These are phyloP conservation scores for Drosophila multiciliata DNA, from an alignment of 2,888 invertebrate species.

Conservation along the genomic window DNA sequence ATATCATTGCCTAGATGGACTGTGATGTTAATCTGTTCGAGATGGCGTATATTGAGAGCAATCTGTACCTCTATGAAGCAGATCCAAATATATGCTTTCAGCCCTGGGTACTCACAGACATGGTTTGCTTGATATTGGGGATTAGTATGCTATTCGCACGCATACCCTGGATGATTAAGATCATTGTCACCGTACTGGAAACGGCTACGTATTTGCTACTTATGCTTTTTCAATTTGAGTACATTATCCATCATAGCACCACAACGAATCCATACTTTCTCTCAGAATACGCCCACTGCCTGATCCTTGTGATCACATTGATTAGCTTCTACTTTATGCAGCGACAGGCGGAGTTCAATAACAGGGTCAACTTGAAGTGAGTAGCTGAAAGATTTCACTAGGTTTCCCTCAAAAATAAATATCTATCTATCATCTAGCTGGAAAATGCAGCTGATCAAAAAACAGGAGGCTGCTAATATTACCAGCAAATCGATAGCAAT, in stretches of 20 bases:
- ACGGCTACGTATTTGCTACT: constrained; percentile 88
- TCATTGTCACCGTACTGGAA: constrained; percentile 86
- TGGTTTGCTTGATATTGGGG: constrained; percentile 86
- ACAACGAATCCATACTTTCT: constrained; percentile 89
- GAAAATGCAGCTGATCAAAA: constrained; percentile 89
- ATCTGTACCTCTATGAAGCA: constrained; percentile 48
- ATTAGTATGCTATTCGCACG: constrained; percentile 93
- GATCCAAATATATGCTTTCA: constrained; percentile 69
- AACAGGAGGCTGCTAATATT: constrained; percentile 92
- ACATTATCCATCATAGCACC: constrained; percentile 87
- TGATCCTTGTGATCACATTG: constrained; percentile 90
- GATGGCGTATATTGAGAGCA: constrained; percentile 39
- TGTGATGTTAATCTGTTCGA: constrained; percentile 46
- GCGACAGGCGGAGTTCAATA: constrained; percentile 94
- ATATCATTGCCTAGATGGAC: constrained; percentile 17
- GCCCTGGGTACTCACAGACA: constrained; percentile 86
- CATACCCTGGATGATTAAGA: constrained; percentile 93
- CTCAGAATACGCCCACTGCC: constrained; percentile 89
- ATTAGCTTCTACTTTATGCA: constrained; percentile 92
- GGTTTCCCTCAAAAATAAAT: neutral
- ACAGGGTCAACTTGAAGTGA: constrained; percentile 92
- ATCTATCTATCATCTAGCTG: constrained; percentile 84
- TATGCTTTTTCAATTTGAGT: constrained; percentile 87
- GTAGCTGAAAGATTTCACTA: constrained; percentile 32
- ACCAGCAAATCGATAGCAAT: constrained; percentile 94